A percentile compares a stretch with the other conserved stretches of the same genome.
Evolutionary conservation across 2,888 invertebrate genomes (phyloP).

Genomic region (Rhagium mordax): DNA sequence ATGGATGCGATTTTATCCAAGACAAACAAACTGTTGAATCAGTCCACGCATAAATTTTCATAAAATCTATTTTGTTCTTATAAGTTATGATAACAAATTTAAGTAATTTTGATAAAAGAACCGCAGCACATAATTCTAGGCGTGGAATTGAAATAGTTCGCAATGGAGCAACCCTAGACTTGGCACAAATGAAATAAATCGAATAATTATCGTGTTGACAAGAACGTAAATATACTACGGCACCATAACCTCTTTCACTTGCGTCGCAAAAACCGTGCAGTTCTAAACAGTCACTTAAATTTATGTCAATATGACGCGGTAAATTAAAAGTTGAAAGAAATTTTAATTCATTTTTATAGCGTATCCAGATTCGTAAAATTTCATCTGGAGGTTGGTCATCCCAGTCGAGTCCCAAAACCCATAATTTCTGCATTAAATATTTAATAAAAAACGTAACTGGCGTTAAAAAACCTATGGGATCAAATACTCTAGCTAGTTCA

Average conservation of each 20-base stretch:
- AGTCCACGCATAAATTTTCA: neutral
- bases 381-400: conserved; percentile 17
- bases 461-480: conserved; percentile 21
- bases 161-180: neutral
- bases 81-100: too few species aligned
- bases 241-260: conserved; percentile 15
- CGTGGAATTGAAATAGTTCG: neutral
- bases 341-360: neutral
- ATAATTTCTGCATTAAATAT: too few species aligned
- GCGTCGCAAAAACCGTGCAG: too few species aligned
- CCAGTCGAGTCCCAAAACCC: conserved; percentile 32
- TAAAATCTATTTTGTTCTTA: neutral
- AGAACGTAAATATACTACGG: conserved; percentile 10
- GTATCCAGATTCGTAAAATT: too few species aligned
- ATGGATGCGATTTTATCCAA: neutral
- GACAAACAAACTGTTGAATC: neutral
- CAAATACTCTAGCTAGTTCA: conserved; percentile 16
- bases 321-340: neutral
- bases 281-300: conserved; percentile 1
- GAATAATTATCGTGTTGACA: neutral
- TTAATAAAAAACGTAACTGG: too few species aligned
- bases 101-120: neutral
- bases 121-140: neutral
- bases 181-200: neutral
- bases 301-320: neutral